phyloP scores from a whole-genome alignment of 2,113 vertebrate species.

The Apus apus region DNA sequence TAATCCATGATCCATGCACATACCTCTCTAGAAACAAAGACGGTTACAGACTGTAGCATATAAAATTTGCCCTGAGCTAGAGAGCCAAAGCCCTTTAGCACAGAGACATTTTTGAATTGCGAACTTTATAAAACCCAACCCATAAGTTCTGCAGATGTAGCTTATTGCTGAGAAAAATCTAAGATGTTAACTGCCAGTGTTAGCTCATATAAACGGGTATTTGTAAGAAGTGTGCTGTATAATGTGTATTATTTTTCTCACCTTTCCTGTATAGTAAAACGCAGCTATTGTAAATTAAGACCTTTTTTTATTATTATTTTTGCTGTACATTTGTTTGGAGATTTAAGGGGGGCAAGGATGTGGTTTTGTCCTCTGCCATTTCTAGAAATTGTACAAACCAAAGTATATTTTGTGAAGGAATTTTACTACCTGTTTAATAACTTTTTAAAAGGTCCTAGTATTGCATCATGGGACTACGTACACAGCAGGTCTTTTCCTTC shows the following conservation, averaged over 20 bases:
- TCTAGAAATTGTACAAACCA: constrained; percentile 28
- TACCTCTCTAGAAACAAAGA: constrained; percentile 59
- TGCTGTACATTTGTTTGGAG: not conserved
- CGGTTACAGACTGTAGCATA: constrained; percentile 55
- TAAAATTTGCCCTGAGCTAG: constrained; percentile 62
- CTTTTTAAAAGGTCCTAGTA: constrained; percentile 50
- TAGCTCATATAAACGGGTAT: constrained; percentile 58
- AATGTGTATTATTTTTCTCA: constrained; percentile 65
- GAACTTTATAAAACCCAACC: constrained; percentile 56
- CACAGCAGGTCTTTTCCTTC: not conserved
- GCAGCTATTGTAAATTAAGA: constrained; percentile 27
- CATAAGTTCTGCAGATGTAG: constrained; percentile 68
- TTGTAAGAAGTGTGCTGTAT: constrained; percentile 20
- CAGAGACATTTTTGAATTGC: constrained; percentile 54
- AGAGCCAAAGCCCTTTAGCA: constrained; percentile 53
- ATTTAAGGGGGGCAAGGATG: not conserved
- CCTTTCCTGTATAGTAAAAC: constrained; percentile 30
- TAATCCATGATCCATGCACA: constrained; percentile 62
- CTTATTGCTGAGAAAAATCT: constrained; percentile 51
- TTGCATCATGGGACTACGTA: not conserved
- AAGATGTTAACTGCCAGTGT: constrained; percentile 42
- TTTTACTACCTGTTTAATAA: constrained; percentile 69
- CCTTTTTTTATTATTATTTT: not conserved
- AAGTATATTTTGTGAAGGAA: constrained; percentile 28
- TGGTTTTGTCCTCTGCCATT: constrained; percentile 22